A percentile compares a stretch with the other conserved stretches of the same genome.
Conservation (phyloP, 2,113 vertebrate species). For the Mus spicilegus region DNA sequence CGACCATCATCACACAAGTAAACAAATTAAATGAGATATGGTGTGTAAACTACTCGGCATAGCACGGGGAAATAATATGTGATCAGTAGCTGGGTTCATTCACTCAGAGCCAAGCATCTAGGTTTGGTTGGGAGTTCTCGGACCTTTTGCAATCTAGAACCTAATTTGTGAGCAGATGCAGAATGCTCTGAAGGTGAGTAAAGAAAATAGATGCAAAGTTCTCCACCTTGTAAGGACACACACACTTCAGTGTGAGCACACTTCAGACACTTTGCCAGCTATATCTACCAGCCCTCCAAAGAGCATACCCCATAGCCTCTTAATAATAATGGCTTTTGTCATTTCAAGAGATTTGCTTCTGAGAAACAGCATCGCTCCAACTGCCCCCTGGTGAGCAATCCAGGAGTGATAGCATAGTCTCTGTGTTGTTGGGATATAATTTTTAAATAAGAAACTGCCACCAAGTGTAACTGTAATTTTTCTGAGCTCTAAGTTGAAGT, state of each 20-base stretch:
- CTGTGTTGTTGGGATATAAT: not conserved
- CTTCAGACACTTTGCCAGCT: slow-evolving; percentile 28
- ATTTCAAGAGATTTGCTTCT: slow-evolving; percentile 50
- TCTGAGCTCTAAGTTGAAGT: slow-evolving; percentile 28
- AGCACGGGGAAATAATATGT: not conserved
- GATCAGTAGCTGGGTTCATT: not conserved
- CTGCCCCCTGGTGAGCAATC: slow-evolving; percentile 60
- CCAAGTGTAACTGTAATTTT: slow-evolving; percentile 50
- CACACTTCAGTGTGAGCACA: not conserved
- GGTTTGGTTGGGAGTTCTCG: not conserved
- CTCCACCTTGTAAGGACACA: not conserved
- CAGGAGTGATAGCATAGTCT: not conserved
- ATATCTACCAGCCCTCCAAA: not conserved
- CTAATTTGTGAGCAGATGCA: not conserved
- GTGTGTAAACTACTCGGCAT: not conserved
- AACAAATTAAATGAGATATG: slow-evolving; percentile 28
- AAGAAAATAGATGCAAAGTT: not conserved
- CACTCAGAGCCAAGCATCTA: not conserved
- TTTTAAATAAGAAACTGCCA: slow-evolving; percentile 41
- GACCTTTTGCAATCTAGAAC: not conserved
- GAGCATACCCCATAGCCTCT: slow-evolving; percentile 10
- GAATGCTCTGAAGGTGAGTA: not conserved
- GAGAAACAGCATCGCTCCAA: slow-evolving; percentile 36
- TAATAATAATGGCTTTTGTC: slow-evolving; percentile 53
- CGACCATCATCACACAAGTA: not conserved